A percentile compares a stretch with the other conserved stretches of the same genome.
Evolutionary conservation across 2,888 invertebrate genomes (phyloP).

Genomic region (Timema podura): DNA sequence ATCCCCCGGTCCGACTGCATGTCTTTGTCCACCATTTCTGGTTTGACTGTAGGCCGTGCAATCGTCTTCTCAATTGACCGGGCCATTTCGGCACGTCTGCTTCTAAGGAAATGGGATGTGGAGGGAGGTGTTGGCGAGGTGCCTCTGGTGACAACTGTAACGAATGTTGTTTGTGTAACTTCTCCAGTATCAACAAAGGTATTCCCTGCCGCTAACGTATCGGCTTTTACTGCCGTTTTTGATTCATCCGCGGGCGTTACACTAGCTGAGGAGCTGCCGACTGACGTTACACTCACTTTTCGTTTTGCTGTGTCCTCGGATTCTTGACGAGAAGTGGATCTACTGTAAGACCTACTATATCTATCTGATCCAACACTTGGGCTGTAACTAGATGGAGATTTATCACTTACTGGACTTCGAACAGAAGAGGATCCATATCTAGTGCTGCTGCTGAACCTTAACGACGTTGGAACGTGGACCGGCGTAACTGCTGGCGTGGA

Average conservation of each 20-base stretch:
- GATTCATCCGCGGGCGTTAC: background rate
- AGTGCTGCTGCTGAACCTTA: slow-evolving; percentile 34
- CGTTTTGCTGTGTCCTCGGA: background rate
- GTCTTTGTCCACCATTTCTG: slow-evolving; percentile 62
- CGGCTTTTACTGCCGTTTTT: background rate
- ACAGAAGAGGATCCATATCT: slow-evolving; percentile 36
- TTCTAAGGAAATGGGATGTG: slow-evolving; percentile 56
- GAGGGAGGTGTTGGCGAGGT: slow-evolving; percentile 76
- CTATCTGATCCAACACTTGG: slow-evolving; percentile 22
- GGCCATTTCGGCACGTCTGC: slow-evolving; percentile 66
- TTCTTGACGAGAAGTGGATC: slow-evolving; percentile 21
- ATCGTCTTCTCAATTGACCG: slow-evolving; percentile 68
- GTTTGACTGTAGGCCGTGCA: slow-evolving; percentile 54
- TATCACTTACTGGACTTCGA: slow-evolving; percentile 36
- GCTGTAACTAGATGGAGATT: slow-evolving; percentile 36
- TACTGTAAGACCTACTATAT: slow-evolving; percentile 13
- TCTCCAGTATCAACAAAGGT: slow-evolving; percentile 7
- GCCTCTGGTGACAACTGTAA: slow-evolving; percentile 66
- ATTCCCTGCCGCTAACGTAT: slow-evolving; percentile 1
- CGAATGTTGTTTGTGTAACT: slow-evolving; percentile 27
- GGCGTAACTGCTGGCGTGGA: slow-evolving; percentile 25
- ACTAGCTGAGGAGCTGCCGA: background rate
- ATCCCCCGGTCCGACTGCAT: slow-evolving; percentile 68
- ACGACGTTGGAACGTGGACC: slow-evolving; percentile 22
- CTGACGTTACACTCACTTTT: background rate